Base-by-base conservation (phyloP, 2,888 invertebrate genomes). In the Lordiphosa fenestrarum region DNA sequence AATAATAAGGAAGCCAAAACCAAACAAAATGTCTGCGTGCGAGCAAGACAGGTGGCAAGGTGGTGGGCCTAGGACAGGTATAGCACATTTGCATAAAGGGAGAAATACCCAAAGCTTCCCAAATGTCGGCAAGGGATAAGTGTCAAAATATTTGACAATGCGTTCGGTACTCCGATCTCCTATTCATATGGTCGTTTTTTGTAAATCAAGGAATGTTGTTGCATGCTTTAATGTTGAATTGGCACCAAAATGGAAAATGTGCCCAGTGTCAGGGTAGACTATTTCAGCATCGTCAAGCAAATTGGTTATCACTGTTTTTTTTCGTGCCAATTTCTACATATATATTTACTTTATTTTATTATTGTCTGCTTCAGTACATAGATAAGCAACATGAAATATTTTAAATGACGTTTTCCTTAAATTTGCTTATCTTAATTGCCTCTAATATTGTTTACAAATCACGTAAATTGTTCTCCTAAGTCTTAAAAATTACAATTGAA, bases 71-170 rank as follows among this genome's bases (percentile, higher is more conserved):
- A 65, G 55, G 46, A 49, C 51, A 37, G 53, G 6, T 44, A 30
- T 21, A 51, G 13, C 35, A 25, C 10, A 69, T 71, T 78, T 74
- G 80, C 75, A 82, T 74, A 13, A 10, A 6, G 21, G 39, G 36
- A 50, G 13, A 2, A 12, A 9, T 13, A 30, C 40, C 25, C 12
- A 25, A 25, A 6, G 25, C 25, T 25, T 25, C 42, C 48, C 6
- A 19, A 19, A 35, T 19, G 36, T 37, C 53, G 66, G 68, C 72
- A 72, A 84, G n/a, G n/a, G 77, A 85, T 85, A 84, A 84, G 85
- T 86, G 86, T 84, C 86, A 86, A 84, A 86, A 83, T 69, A 85
- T 85, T 81, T 85, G 78, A 82, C 84, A 76, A 77, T 78, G 78
- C 82, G 76, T 62, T 63, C 48, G 39, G 39, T 55, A 70, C 62